A percentile compares a stretch with the other conserved stretches of the same genome.
Conservation (phyloP, 2,888 invertebrate genomes). For the Encarsia formosa region DNA sequence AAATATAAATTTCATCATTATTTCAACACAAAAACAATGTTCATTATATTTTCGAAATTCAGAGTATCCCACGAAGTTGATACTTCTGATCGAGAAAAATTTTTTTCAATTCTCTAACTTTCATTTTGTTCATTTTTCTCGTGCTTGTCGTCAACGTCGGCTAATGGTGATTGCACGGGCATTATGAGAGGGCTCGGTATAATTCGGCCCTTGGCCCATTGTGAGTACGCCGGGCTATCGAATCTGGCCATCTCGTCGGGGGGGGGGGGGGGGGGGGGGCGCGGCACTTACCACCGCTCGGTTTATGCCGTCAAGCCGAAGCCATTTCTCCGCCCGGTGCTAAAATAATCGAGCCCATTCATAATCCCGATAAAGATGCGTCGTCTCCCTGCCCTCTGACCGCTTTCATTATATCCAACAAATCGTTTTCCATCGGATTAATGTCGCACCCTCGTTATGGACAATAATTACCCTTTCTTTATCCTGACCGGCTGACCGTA, state of each 20-base stretch:
- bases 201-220: too few relatives aligned
- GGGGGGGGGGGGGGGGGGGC: neutral
- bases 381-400: neutral
- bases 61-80: too few relatives aligned
- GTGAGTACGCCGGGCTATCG: neutral
- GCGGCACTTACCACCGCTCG: neutral
- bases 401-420: neutral
- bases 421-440: neutral
- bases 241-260: neutral
- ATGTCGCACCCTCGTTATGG: neutral
- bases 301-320: neutral
- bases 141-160: too few relatives aligned
- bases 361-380: neutral
- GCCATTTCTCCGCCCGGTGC: neutral
- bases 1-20: too few relatives aligned
- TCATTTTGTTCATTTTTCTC: too few relatives aligned
- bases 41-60: too few relatives aligned
- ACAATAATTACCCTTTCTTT: too few relatives aligned
- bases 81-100: too few relatives aligned
- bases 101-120: too few relatives aligned
- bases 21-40: too few relatives aligned
- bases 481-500: too few relatives aligned
- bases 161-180: neutral
- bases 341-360: neutral
- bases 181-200: too few relatives aligned